phyloP scores from a whole-genome alignment of 2,888 invertebrate species.

The Cryptophagus acutangulus region DNA sequence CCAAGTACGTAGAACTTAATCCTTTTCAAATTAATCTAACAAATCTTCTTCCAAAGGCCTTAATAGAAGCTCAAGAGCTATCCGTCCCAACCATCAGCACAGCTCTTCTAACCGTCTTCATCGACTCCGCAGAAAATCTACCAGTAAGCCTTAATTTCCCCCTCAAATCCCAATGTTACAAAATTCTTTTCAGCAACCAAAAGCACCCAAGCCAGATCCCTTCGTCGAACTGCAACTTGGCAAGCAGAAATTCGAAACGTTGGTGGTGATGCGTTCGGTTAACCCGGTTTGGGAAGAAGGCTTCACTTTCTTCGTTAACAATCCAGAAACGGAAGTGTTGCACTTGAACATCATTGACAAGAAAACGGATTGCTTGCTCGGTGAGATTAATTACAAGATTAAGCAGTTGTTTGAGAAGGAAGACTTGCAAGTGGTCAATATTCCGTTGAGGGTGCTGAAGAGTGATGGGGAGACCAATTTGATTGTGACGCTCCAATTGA shows the following conservation, averaged over 20 bases:
- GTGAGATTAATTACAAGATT: slow-evolving; percentile 64
- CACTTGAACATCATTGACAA: slow-evolving; percentile 78
- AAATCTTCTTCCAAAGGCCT: slow-evolving; percentile 51
- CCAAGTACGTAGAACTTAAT: too few species aligned
- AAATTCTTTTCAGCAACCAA: not conserved
- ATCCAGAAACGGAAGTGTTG: slow-evolving; percentile 62
- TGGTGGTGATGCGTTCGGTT: slow-evolving; percentile 68
- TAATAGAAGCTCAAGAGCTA: slow-evolving; percentile 67
- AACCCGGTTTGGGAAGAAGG: slow-evolving; percentile 94
- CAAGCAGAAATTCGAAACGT: slow-evolving; percentile 66
- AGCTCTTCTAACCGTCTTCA: slow-evolving; percentile 74
- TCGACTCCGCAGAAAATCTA: slow-evolving; percentile 86
- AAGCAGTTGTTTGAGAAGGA: slow-evolving; percentile 62
- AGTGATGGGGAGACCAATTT: too few species aligned
- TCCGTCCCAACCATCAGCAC: slow-evolving; percentile 72
- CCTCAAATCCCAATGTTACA: slow-evolving; percentile 46
- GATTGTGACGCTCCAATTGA: too few species aligned
- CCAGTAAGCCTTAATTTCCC: slow-evolving; percentile 61
- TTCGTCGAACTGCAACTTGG: slow-evolving; percentile 75
- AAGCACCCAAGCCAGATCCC: slow-evolving; percentile 66
- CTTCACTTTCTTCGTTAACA: slow-evolving; percentile 84
- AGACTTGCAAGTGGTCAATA: slow-evolving; percentile 38
- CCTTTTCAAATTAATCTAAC: slow-evolving; percentile 40
- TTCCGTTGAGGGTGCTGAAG: not conserved
- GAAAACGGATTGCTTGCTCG: slow-evolving; percentile 70